These are phyloP conservation scores for Montipora foliosa DNA, from an alignment of 64 coral and sea anemone species.

Conservation along the genomic window DNA sequence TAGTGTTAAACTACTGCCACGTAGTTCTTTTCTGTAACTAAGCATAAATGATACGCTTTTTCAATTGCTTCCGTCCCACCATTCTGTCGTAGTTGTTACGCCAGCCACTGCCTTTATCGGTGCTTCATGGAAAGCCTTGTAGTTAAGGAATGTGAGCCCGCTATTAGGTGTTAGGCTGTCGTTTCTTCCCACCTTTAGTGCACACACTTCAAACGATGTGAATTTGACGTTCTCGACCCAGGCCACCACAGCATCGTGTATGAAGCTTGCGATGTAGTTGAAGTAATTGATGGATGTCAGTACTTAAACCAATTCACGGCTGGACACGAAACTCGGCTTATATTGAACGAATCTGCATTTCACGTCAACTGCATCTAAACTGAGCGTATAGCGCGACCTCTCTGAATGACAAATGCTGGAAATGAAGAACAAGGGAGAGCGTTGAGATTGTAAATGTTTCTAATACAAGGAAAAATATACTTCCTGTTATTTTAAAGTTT, in stretches of 20 bases:
- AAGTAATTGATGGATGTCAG: too few species aligned
- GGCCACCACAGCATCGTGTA: constrained; percentile 72
- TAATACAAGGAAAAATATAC: too few species aligned
- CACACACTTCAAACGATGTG: constrained; percentile 68
- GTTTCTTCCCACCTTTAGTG: constrained; percentile 62
- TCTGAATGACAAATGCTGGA: too few species aligned
- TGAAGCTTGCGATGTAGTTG: not conserved
- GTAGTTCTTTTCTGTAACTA: not conserved
- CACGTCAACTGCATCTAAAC: too few species aligned
- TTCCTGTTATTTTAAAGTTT: too few species aligned
- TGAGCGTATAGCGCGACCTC: too few species aligned
- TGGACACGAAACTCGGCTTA: too few species aligned
- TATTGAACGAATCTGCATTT: too few species aligned
- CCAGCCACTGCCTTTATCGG: constrained; percentile 23
- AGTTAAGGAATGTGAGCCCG: constrained; percentile 49
- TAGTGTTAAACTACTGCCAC: not conserved
- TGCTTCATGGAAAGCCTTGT: constrained; percentile 66
- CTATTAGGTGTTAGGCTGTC: constrained; percentile 41
- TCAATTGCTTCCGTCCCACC: constrained; percentile 81
- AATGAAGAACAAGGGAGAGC: too few species aligned
- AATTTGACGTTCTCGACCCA: constrained; percentile 39
- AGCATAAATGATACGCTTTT: not conserved
- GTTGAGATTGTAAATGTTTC: too few species aligned
- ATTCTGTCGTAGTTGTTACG: not conserved
- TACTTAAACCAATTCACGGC: too few species aligned